phyloP scores from a whole-genome alignment of 1,140 invertebrate species.

The Samia ricini region DNA sequence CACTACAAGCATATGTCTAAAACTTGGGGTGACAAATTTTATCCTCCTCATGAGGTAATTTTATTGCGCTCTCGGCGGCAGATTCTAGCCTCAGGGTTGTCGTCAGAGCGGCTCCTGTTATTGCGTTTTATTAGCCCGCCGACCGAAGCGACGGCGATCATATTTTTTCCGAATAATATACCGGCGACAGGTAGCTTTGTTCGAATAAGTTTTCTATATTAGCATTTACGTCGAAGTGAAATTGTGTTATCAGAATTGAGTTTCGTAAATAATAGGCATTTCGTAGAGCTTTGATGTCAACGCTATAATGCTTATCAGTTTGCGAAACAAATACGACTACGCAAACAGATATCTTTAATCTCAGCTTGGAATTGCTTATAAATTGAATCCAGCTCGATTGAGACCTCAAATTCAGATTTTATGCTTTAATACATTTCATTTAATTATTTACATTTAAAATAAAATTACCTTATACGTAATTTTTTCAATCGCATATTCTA shows the following conservation, averaged over 20 bases:
- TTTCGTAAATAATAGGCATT: conserved; percentile 1
- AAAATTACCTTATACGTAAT: too few relatives aligned
- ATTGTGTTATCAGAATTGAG: conserved; percentile 21
- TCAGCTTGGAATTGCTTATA: neutral
- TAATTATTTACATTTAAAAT: too few relatives aligned
- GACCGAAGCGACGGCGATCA: conserved; percentile 51
- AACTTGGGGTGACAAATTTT: conserved; percentile 65
- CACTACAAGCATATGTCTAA: conserved; percentile 15
- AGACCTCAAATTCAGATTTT: too few relatives aligned
- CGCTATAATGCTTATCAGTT: neutral
- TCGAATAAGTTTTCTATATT: conserved; percentile 54
- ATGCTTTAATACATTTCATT: too few relatives aligned
- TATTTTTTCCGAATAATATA: conserved; percentile 65
- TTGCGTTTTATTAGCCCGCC: conserved; percentile 66
- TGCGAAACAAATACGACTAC: neutral
- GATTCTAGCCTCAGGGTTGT: conserved; percentile 53
- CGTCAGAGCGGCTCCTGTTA: conserved; percentile 47
- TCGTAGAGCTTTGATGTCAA: neutral
- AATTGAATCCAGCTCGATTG: too few relatives aligned
- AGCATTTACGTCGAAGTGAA: conserved; percentile 14
- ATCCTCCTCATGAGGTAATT: conserved; percentile 63
- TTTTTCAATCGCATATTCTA: too few relatives aligned
- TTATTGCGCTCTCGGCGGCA: conserved; percentile 58
- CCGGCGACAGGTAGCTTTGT: conserved; percentile 49
- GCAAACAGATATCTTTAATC: neutral